Conservation (phyloP, 2,888 invertebrate genomes). For the Zygothrica quintamaculata region DNA sequence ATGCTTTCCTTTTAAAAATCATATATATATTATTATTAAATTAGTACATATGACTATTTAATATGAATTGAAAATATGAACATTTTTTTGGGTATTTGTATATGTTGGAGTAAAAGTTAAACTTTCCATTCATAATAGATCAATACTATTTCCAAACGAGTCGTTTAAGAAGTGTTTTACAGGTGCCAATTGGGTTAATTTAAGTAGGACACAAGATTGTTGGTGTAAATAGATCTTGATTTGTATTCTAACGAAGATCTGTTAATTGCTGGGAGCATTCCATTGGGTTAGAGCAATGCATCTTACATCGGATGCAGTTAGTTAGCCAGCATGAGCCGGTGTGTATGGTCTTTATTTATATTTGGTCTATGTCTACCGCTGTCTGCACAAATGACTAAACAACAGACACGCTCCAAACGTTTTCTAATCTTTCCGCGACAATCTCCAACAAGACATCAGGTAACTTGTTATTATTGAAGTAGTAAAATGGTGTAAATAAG, state of each 20-base stretch:
- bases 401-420: constrained; percentile 54
- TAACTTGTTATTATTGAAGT: constrained; percentile 23
- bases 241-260: constrained; percentile 19
- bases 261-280: constrained; percentile 23
- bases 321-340: constrained; percentile 30
- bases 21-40: no score
- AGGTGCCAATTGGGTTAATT: constrained; percentile 32
- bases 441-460: constrained; percentile 80
- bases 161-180: background rate
- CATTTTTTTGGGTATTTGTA: no score
- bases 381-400: constrained; percentile 2
- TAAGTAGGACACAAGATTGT: constrained; percentile 7
- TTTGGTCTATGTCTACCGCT: constrained; percentile 7
- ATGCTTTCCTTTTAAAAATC: background rate
- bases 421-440: constrained; percentile 80
- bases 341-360: constrained; percentile 21
- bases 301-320: constrained; percentile 1
- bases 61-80: no score
- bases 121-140: background rate
- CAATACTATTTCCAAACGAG: no score
- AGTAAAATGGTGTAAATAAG: no score
- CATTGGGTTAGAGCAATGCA: background rate
- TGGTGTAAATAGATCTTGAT: background rate
- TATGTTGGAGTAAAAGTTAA: no score
- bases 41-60: no score